A percentile compares a stretch with the other conserved stretches of the same genome.
These are phyloP conservation scores for Brassicogethes aeneus DNA, from an alignment of 2,888 invertebrate species.

Conservation along the genomic window DNA sequence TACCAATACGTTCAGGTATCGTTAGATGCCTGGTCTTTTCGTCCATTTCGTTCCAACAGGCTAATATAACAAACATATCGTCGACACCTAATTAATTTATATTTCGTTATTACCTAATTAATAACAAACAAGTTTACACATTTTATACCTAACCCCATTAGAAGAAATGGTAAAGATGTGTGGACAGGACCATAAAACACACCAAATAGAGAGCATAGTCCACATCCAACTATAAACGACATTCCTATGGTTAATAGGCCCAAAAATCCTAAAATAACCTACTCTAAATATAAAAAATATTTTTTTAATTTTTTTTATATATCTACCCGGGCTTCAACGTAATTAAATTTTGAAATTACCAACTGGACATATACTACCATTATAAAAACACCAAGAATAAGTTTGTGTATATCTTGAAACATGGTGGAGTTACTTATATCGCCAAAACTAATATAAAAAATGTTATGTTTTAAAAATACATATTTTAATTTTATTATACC, in stretches of 20 bases:
- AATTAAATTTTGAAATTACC: conserved; percentile 64
- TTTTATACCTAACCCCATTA: conserved; percentile 58
- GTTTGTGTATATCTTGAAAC: conserved; percentile 63
- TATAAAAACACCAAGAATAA: conserved; percentile 56
- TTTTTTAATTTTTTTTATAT: background rate
- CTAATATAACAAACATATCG: conserved; percentile 79
- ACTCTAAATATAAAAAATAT: conserved; percentile 11
- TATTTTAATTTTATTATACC: conserved; percentile 28
- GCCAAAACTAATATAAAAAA: conserved; percentile 50
- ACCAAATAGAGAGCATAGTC: conserved; percentile 61
- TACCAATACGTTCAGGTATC: conserved; percentile 56
- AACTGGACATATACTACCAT: conserved; percentile 69
- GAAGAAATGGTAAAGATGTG: conserved; percentile 69
- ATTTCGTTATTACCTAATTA: background rate
- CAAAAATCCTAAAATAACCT: conserved; percentile 57
- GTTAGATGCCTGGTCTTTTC: conserved; percentile 43
- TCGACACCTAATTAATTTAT: conserved; percentile 51
- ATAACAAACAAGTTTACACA: background rate
- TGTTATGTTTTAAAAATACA: background rate
- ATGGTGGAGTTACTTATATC: conserved; percentile 62
- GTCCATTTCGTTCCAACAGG: conserved; percentile 62
- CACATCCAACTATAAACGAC: conserved; percentile 62
- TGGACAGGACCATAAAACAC: conserved; percentile 75
- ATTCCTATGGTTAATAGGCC: conserved; percentile 65
- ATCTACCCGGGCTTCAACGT: conserved; percentile 61